Evolutionary conservation across 2,797 vertebrate genomes (phyloP).

Genomic region (Enteromius anoplus): DNA sequence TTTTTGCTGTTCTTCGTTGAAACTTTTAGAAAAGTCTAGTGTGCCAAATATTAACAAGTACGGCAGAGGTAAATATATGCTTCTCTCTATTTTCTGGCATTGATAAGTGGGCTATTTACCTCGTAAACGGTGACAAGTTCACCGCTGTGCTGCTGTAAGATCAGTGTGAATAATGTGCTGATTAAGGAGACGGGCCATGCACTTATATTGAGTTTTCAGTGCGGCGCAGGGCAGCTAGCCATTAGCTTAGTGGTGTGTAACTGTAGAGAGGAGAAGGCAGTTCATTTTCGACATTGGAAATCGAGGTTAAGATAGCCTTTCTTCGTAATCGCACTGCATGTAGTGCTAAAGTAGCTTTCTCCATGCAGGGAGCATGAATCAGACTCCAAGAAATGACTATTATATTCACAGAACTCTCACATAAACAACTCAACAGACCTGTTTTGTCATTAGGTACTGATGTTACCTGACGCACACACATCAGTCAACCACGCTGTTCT

Average conservation of each 20-base stretch:
- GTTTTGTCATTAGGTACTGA: background rate
- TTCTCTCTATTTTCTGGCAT: constrained; percentile 31
- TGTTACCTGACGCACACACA: background rate
- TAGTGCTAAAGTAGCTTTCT: constrained; percentile 24
- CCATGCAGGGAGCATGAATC: background rate
- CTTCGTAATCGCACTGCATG: constrained; percentile 23
- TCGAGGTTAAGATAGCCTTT: constrained; percentile 47
- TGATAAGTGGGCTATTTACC: constrained; percentile 59
- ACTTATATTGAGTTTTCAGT: constrained; percentile 61
- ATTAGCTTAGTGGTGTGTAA: constrained; percentile 68
- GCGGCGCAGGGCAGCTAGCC: constrained; percentile 59
- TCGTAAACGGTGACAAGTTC: constrained; percentile 35
- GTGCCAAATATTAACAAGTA: background rate
- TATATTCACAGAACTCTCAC: background rate
- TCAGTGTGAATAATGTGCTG: constrained; percentile 62
- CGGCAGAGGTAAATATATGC: constrained; percentile 14
- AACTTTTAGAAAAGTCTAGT: background rate
- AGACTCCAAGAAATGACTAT: constrained; percentile 11
- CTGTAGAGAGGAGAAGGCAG: constrained; percentile 55
- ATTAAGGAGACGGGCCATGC: constrained; percentile 65
- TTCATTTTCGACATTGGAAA: constrained; percentile 63
- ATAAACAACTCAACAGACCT: background rate
- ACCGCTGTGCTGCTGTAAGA: constrained; percentile 38
- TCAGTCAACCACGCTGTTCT: constrained; percentile 13
- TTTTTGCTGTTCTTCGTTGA: constrained; percentile 8